Evolutionary conservation across 2,888 invertebrate species (phyloP), one percentile per base, ranked within the genome.

Genomic region (Hymenopus coronatus): DNA sequence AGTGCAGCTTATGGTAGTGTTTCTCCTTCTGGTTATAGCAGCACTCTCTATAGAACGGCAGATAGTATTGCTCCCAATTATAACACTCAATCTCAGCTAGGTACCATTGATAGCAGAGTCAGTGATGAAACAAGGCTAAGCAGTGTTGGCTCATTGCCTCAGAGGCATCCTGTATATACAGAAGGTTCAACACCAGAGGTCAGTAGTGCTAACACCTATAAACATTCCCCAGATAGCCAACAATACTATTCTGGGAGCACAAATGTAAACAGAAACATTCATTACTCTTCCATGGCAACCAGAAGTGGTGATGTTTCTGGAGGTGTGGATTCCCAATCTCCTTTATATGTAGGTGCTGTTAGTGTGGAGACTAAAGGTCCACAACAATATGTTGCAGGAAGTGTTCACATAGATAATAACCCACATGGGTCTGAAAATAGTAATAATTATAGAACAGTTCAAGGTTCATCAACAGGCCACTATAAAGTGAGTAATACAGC

Each of bases 1-100:
- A 82, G 85, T 25, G 88, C 88, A 14, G 91, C 90, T 27, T 91
- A 90, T 89, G 88, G 89, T 33, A 82, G 87, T 15, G 87, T 33
- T 33, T 28, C 82, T 70, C 54, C 54, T 70, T 70, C 54, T 70
- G 54, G 54, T 25, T 70, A 70, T 3, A 70, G 54, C 20, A 70
- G 54, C 20, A 70, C 54, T 6, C 54, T 70, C 6, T 70, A 70
- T 6, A 70, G 54, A 70, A 70, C 54, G 20, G 54, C 54, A 70
- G 54, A 70, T 20, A 70, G 20, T 70, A 20, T 70, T 70, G 54
- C 54, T 70, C 4, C 54, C 3, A 70, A 20, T 25, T 70, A 70
- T 70, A 70, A 70, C 20, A 20, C 54, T 20, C 3, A 70, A 2
- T 70, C 54, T 70, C 20, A 70, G 3, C 4, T 70, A 25, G 25